phyloP scores from a whole-genome alignment of 2,797 vertebrate genomes.

The Urocyon cinereoargenteus region DNA sequence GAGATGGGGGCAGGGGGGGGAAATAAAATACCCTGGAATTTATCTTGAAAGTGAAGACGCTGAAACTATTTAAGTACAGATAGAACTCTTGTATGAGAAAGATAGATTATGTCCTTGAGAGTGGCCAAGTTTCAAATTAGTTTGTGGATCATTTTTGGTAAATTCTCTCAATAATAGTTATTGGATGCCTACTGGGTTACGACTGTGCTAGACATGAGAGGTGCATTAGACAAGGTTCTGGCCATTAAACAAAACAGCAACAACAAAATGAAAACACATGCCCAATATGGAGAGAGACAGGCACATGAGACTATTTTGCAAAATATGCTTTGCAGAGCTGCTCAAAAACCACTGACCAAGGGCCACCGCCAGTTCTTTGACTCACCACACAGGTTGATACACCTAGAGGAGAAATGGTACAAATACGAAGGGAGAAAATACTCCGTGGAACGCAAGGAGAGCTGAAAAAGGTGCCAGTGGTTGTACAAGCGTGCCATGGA shows the following conservation, averaged over 20 bases:
- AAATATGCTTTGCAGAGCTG: not conserved
- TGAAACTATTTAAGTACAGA: not conserved
- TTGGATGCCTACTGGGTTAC: not conserved
- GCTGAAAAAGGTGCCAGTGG: not conserved
- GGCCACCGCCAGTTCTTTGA: not conserved
- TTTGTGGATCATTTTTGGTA: not conserved
- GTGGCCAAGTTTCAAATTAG: not conserved
- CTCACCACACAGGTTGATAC: not conserved
- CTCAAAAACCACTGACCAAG: not conserved
- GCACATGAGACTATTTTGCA: not conserved
- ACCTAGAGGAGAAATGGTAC: not conserved
- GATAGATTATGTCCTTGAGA: constrained; percentile 9
- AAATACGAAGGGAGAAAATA: not conserved
- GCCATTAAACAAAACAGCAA: not conserved
- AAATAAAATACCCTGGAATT: not conserved
- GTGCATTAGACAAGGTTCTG: not conserved
- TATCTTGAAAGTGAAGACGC: not conserved
- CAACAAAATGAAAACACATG: not conserved
- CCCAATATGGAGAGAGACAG: not conserved
- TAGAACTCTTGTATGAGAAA: not conserved
- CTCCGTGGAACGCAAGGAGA: not conserved
- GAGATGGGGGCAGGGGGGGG: not conserved
- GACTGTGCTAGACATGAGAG: not conserved
- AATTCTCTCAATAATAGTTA: not conserved
- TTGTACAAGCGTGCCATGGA: fast-evolving